Base-by-base conservation (phyloP, 2,888 invertebrate genomes). In the Dione vanillae region DNA sequence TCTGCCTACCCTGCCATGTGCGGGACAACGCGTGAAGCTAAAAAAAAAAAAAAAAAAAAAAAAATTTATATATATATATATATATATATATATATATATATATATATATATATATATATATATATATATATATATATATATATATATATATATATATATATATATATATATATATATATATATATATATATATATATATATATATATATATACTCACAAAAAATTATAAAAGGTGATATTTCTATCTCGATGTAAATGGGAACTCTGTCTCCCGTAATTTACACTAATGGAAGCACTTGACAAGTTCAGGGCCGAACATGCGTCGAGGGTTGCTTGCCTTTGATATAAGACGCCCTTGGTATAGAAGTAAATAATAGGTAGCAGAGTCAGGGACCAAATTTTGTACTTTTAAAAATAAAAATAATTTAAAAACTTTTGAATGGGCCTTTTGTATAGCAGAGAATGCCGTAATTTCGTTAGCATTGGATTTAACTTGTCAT, bases 231-330 rank as follows among this genome's bases (percentile, higher is more conserved):
- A 64, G 14, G 40, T 64, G 14, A 64, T 37, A 37, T 40, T 64
- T 64, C 40, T 19, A 19, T 64, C 40, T 64, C 35, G 12, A 37
- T 64, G 27, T 27, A 61, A 61, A 43, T 43, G 43, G n/a, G 27
- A 61, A 20, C 19, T 40, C 47, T 54, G 62, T 54, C 68, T 19
- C 40, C 69, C 56, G 40, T 47, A 56, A 69, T 56, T 67, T 68
- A 54, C 68, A 43, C 41, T 71, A 71, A 71, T 71, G 68, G 68
- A 67, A 20, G 65, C 19, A 20, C 69, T 69, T 59, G 74, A 69
- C 71, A 74, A 71, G 71, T 71, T 74, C 73, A 74, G 59, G 69
- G 73, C 64, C 66, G 69, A 40, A 47, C 19, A 47, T 64, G 45
- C 45, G 37, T 66, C 45, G 64, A 64, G 62, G 70, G 70, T 56